Conservation (phyloP, 2,113 vertebrate species). For the Halichoerus grypus region DNA sequence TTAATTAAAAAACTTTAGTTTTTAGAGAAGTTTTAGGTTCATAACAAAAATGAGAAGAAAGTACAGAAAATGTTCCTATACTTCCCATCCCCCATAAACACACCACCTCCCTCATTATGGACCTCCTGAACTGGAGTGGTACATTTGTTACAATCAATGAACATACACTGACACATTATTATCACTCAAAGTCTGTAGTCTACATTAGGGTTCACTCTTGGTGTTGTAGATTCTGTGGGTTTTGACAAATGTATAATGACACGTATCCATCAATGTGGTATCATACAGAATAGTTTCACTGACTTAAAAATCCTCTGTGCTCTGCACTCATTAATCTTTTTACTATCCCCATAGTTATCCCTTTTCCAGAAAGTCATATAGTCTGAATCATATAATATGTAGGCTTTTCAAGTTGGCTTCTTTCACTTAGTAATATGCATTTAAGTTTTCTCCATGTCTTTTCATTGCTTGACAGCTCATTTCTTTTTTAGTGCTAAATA, state of each 20-base stretch:
- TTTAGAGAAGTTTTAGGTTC: background rate
- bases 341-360: background rate
- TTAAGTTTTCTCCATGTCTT: background rate
- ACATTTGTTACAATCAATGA: background rate
- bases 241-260: background rate
- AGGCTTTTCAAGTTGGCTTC: background rate
- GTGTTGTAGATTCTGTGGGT: background rate
- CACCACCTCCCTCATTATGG: background rate
- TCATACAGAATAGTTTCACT: background rate
- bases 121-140: background rate
- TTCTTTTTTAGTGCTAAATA: background rate
- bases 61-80: background rate
- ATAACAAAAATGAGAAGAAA: background rate
- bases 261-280: background rate
- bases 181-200: background rate
- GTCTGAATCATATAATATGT: background rate
- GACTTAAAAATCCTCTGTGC: background rate
- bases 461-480: background rate
- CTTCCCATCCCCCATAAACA: background rate
- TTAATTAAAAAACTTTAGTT: background rate
- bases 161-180: background rate
- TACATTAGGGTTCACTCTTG: background rate
- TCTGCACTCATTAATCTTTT: background rate
- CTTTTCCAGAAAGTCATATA: background rate
- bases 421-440: background rate